Evolutionary conservation across 2,888 invertebrate genomes (phyloP).

Genomic region (Trichopria drosophilae): DNA sequence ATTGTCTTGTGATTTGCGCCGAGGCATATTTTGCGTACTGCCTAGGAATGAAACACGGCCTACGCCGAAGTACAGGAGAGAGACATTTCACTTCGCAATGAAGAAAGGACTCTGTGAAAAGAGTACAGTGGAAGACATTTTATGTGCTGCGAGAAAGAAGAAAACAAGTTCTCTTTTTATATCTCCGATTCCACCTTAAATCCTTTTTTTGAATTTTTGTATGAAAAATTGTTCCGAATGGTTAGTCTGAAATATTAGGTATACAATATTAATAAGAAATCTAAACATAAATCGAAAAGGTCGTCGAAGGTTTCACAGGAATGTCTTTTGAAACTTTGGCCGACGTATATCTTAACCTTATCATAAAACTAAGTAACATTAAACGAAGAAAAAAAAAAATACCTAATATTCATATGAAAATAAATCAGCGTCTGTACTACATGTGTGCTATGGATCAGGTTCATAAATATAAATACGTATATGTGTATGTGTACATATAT

Average conservation of each 20-base stretch:
- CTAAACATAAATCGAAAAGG: constrained; percentile 26
- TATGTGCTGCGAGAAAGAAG: constrained; percentile 12
- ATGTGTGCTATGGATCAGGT: constrained; percentile 51
- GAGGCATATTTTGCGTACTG: too few species aligned
- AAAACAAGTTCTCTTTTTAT: constrained; percentile 8
- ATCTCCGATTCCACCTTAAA: constrained; percentile 8
- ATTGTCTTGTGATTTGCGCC: constrained; percentile 24
- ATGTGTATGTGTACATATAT: too few species aligned
- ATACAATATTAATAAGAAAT: constrained; percentile 35
- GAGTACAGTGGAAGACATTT: constrained; percentile 6
- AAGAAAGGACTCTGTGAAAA: constrained; percentile 16
- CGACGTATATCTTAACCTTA: constrained; percentile 34
- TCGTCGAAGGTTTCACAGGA: constrained; percentile 40
- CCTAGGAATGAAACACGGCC: too few species aligned
- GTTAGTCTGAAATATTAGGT: constrained; percentile 41
- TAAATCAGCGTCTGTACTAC: constrained; percentile 47
- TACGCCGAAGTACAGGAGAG: constrained; percentile 14
- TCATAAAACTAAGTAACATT: constrained; percentile 46
- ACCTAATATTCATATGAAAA: constrained; percentile 42
- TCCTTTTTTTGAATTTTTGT: constrained; percentile 27
- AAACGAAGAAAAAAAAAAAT: constrained; percentile 38
- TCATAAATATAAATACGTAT: too few species aligned
- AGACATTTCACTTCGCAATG: constrained; percentile 15
- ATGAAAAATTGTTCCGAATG: constrained; percentile 47
- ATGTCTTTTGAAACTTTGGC: constrained; percentile 24